Evolutionary conservation across 2,113 vertebrate genomes (phyloP).

Genomic region (Leuciscus idus): DNA sequence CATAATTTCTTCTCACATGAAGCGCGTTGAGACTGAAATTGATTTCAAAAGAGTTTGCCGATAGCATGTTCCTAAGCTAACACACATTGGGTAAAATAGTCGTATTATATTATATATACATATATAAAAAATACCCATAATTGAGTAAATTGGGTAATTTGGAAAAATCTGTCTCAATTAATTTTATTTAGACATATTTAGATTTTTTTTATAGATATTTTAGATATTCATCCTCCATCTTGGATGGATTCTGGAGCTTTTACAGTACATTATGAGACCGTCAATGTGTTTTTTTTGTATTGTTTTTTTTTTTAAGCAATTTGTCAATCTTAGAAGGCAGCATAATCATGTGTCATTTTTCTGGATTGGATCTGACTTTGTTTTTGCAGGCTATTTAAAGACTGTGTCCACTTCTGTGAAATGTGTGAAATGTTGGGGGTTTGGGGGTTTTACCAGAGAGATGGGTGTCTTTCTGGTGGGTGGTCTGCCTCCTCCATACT

Average conservation of each 20-base stretch:
- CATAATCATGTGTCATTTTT: not conserved
- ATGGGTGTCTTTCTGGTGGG: slow-evolving; percentile 75
- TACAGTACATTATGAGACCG: not conserved
- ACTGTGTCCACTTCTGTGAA: not conserved
- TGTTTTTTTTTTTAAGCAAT: not conserved
- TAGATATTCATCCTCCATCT: not conserved
- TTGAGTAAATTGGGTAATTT: not conserved
- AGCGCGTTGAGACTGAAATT: not conserved
- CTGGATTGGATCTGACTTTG: not conserved
- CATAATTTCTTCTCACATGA: not conserved
- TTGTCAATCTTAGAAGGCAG: not conserved
- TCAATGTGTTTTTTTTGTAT: not conserved
- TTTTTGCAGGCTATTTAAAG: not conserved
- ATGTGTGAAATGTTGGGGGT: not conserved
- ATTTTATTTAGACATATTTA: not conserved
- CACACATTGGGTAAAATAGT: not conserved
- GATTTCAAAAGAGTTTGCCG: not conserved
- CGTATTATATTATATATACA: not conserved
- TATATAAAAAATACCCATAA: not conserved
- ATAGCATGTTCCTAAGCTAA: not conserved
- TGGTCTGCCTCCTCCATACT: slow-evolving; percentile 83
- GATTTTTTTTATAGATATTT: not conserved
- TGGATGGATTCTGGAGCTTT: not conserved
- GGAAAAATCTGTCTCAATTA: not conserved
- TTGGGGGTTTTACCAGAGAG: slow-evolving; percentile 80